phyloP scores from a whole-genome alignment of 2,888 invertebrate species.

The Macropis europaea region DNA sequence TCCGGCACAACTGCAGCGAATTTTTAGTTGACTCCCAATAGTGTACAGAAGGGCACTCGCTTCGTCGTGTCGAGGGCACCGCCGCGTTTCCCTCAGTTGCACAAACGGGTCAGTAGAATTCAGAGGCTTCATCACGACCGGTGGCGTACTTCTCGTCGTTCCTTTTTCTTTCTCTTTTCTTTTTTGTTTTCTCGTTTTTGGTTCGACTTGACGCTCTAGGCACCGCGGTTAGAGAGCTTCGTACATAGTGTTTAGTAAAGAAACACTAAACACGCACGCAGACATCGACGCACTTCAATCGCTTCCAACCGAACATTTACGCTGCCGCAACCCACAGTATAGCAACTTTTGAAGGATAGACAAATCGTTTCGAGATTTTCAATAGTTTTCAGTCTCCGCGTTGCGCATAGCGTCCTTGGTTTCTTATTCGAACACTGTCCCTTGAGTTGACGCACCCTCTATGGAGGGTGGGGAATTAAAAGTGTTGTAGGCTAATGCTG shows the following conservation, averaged over 20 bases:
- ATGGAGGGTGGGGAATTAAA: no score
- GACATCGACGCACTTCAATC: constrained; percentile 18
- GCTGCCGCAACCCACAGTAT: background rate
- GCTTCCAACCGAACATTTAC: constrained; percentile 10
- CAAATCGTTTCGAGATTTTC: background rate
- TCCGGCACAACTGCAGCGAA: constrained; percentile 30
- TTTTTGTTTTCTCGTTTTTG: no score
- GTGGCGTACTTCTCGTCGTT: background rate
- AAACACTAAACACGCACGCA: constrained; percentile 9
- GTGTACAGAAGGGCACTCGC: constrained; percentile 44
- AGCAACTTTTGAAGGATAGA: background rate
- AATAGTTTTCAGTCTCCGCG: background rate
- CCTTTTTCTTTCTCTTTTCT: no score
- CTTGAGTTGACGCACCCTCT: no score
- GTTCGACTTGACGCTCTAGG: background rate
- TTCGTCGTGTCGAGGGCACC: constrained; percentile 49
- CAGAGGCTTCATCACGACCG: constrained; percentile 13
- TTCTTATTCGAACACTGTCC: no score
- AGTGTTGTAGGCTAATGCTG: no score
- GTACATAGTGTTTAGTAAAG: background rate
- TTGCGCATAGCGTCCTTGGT: background rate
- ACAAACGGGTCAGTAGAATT: constrained; percentile 30
- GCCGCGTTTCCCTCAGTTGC: constrained; percentile 45
- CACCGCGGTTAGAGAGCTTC: constrained; percentile 24
- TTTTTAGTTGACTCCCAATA: constrained; percentile 20